phyloP scores from a whole-genome alignment of 2,888 invertebrate genomes.

The Villa cingulata region DNA sequence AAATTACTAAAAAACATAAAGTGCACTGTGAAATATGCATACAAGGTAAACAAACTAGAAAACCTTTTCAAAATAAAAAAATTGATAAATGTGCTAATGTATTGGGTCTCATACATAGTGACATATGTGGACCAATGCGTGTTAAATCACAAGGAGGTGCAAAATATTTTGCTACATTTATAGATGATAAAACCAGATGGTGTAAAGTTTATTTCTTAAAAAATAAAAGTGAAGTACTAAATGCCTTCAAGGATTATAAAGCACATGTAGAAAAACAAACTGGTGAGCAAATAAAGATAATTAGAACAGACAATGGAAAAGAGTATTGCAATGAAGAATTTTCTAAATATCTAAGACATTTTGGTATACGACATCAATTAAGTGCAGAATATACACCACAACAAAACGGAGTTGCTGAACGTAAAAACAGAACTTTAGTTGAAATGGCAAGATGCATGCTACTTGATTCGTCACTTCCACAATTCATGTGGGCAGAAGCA shows the following conservation, averaged over 20 bases:
- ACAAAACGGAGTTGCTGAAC: slow-evolving; percentile 20
- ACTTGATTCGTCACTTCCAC: slow-evolving; percentile 17
- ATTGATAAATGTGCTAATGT: slow-evolving; percentile 7
- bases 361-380: slow-evolving; percentile 17
- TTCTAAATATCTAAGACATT: slow-evolving; percentile 12
- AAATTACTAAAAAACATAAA: too few relatives aligned
- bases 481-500: too few relatives aligned
- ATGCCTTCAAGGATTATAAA: slow-evolving; percentile 10
- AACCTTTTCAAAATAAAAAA: slow-evolving; percentile 17
- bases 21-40: slow-evolving; percentile 13
- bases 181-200: slow-evolving; percentile 23
- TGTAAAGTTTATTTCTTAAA: slow-evolving; percentile 17
- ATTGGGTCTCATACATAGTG: slow-evolving; percentile 20
- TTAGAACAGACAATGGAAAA: slow-evolving; percentile 14
- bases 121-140: slow-evolving; percentile 24
- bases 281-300: slow-evolving; percentile 6
- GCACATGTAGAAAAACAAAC: slow-evolving; percentile 11
- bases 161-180: slow-evolving; percentile 21
- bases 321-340: slow-evolving; percentile 18
- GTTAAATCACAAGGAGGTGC: slow-evolving; percentile 17
- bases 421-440: slow-evolving; percentile 16
- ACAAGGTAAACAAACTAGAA: slow-evolving; percentile 17
- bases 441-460: slow-evolving; percentile 20
- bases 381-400: slow-evolving; percentile 18
- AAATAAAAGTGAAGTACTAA: slow-evolving; percentile 9